These are phyloP conservation scores for Drosophila tristis DNA, from an alignment of 1,140 invertebrate genomes.

Conservation along the genomic window DNA sequence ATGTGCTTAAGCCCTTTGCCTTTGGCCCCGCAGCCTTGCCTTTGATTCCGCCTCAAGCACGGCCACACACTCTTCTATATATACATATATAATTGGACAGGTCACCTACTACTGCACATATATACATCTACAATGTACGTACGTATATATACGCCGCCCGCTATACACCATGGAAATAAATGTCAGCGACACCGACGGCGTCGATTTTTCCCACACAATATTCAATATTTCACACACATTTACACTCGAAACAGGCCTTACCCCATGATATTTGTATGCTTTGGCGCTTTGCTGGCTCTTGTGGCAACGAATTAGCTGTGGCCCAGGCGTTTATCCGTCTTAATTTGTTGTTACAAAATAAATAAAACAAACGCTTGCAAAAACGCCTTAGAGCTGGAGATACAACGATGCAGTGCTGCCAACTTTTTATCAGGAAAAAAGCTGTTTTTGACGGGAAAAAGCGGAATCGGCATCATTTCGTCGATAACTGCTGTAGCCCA, in stretches of 20 bases:
- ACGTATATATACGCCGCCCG: conserved; percentile 65
- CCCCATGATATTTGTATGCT: conserved; percentile 65
- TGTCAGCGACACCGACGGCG: conserved; percentile 60
- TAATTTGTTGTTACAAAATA: conserved; percentile 63
- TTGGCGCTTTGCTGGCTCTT: conserved; percentile 37
- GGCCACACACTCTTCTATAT: conserved; percentile 36
- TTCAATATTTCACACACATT: conserved; percentile 12
- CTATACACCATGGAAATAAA: conserved; percentile 40
- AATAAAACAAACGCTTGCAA: conserved; percentile 57
- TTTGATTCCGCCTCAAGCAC: conserved; percentile 64
- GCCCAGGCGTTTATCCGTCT: conserved; percentile 53
- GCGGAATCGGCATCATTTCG: no score
- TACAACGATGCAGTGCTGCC: no score
- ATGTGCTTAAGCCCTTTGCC: conserved; percentile 70
- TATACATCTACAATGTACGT: conserved; percentile 31
- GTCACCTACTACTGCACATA: conserved; percentile 38
- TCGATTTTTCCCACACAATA: conserved; percentile 75
- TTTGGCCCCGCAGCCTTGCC: conserved; percentile 65
- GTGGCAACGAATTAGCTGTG: conserved; percentile 46
- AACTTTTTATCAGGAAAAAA: no score
- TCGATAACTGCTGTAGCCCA: no score
- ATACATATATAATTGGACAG: conserved; percentile 33
- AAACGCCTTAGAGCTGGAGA: not conserved
- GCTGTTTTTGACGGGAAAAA: no score
- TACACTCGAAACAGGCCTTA: conserved; percentile 36